Conservation (phyloP, 2,888 invertebrate genomes). For the Platycheirus albimanus region DNA sequence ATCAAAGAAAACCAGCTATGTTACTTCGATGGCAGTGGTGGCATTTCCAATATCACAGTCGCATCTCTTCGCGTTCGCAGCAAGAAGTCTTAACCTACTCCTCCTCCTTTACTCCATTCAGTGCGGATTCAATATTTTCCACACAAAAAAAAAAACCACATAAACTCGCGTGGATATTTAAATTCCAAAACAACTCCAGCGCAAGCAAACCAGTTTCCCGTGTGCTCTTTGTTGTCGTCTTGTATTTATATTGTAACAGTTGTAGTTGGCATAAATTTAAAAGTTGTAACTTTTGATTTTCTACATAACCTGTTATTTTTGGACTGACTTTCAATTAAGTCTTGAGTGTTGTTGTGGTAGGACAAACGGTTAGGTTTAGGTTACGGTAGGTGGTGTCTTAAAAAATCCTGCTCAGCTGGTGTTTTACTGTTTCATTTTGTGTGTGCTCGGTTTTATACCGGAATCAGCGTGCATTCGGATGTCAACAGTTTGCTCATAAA, state of each 20-base stretch:
- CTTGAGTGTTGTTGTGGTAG: slow-evolving; percentile 26
- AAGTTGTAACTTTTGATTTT: slow-evolving; percentile 25
- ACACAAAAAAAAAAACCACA: too few species aligned
- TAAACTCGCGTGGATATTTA: background rate
- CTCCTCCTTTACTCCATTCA: too few species aligned
- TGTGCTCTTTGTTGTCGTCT: background rate
- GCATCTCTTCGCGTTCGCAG: slow-evolving; percentile 42
- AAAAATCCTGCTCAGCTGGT: slow-evolving; percentile 49
- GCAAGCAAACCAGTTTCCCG: slow-evolving; percentile 37
- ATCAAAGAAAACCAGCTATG: slow-evolving; percentile 43
- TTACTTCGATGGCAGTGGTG: slow-evolving; percentile 26
- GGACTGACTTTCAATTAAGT: too few species aligned
- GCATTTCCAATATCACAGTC: slow-evolving; percentile 30
- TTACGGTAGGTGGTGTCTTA: too few species aligned
- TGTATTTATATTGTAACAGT: background rate
- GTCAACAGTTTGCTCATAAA: slow-evolving; percentile 45
- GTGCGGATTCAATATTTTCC: too few species aligned
- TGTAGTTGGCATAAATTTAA: slow-evolving; percentile 48
- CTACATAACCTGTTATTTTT: slow-evolving; percentile 53
- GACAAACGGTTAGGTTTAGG: too few species aligned
- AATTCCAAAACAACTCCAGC: slow-evolving; percentile 2
- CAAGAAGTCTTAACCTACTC: slow-evolving; percentile 31
- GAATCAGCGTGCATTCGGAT: slow-evolving; percentile 41
- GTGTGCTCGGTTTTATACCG: too few species aligned
- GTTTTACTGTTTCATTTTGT: too few species aligned